phyloP scores from a whole-genome alignment of 2,888 invertebrate species.

The Agrotis puta region DNA sequence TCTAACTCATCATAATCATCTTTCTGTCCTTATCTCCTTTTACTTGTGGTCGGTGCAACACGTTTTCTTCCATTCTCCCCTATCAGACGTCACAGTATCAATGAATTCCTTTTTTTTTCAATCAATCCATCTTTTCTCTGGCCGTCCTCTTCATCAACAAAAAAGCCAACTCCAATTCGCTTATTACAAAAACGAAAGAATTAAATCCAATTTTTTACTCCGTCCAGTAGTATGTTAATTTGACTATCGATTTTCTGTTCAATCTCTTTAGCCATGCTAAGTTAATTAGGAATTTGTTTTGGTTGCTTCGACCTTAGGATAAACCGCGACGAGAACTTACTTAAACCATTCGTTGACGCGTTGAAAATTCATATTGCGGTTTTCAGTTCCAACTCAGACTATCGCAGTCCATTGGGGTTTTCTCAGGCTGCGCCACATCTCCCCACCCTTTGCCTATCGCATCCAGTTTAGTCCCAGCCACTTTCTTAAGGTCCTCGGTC shows the following conservation, averaged over 20 bases:
- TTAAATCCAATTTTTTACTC: background rate
- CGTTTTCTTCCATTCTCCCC: too few relatives aligned
- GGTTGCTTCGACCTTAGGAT: conserved; percentile 2
- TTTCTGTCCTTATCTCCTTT: too few relatives aligned
- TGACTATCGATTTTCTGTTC: conserved; percentile 6
- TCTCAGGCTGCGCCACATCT: background rate
- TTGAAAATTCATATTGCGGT: background rate
- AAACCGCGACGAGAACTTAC: background rate
- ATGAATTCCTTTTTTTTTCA: too few relatives aligned
- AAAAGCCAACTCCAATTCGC: too few relatives aligned
- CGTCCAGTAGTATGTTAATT: background rate
- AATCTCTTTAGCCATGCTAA: conserved; percentile 37
- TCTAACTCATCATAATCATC: too few relatives aligned
- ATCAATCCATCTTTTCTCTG: too few relatives aligned
- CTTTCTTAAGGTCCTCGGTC: background rate
- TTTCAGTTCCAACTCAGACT: background rate
- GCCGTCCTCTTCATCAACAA: too few relatives aligned
- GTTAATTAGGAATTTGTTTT: conserved; percentile 36
- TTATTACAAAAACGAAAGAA: too few relatives aligned
- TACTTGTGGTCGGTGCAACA: too few relatives aligned
- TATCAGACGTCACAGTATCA: too few relatives aligned
- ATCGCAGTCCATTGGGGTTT: background rate
- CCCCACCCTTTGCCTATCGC: background rate
- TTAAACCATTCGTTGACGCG: background rate
- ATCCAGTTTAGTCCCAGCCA: background rate